Conservation (phyloP, 2,113 vertebrate genomes). For the Gobio gobio region DNA sequence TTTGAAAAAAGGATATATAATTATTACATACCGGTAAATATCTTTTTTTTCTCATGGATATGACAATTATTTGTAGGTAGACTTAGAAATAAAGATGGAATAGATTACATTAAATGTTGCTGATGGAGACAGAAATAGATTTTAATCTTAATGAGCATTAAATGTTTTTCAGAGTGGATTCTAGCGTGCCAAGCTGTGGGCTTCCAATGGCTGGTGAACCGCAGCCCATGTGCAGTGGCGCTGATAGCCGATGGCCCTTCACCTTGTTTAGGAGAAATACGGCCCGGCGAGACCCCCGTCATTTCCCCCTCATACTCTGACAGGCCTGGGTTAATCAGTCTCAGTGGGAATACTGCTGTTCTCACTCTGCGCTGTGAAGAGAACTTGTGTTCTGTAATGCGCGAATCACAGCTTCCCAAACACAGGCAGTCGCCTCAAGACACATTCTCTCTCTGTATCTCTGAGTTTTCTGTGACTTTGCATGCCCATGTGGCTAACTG, state of each 20-base stretch:
- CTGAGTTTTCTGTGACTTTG: conserved; percentile 1
- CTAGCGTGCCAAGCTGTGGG: neutral
- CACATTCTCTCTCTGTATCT: conserved; percentile 11
- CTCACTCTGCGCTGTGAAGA: conserved; percentile 24
- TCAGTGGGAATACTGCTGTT: conserved; percentile 80
- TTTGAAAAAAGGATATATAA: no score
- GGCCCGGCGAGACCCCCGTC: conserved; percentile 83
- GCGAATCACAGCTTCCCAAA: conserved; percentile 32
- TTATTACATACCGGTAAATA: no score
- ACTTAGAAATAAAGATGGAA: neutral
- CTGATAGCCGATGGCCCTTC: conserved; percentile 43
- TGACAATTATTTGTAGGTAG: no score
- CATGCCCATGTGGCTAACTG: conserved; percentile 30
- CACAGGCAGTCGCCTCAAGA: conserved; percentile 37
- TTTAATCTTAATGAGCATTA: neutral
- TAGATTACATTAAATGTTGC: neutral
- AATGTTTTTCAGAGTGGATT: neutral
- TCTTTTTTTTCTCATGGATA: no score
- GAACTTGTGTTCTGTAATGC: conserved; percentile 8
- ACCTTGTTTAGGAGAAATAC: conserved; percentile 70
- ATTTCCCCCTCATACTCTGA: conserved; percentile 87
- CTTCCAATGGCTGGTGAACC: neutral
- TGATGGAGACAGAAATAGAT: neutral
- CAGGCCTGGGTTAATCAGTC: conserved; percentile 91
- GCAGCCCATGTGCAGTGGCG: neutral